These are phyloP conservation scores for Podarcis raffonei DNA, from an alignment of 2,113 vertebrate species.

Conservation along the genomic window DNA sequence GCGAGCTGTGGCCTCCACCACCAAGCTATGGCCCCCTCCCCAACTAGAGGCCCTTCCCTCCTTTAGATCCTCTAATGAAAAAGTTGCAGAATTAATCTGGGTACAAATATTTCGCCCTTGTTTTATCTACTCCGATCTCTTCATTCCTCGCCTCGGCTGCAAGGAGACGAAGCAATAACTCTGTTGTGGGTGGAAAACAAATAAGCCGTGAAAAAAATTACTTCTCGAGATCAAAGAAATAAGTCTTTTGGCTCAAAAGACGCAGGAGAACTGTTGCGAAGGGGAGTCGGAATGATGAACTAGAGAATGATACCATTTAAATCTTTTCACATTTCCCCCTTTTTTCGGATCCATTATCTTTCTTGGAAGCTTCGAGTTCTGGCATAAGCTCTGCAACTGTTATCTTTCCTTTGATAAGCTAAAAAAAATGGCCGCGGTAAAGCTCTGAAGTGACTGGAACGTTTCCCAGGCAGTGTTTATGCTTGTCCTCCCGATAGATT, in stretches of 20 bases:
- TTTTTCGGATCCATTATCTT: slow-evolving; percentile 53
- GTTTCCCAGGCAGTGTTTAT: slow-evolving; percentile 67
- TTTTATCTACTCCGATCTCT: slow-evolving; percentile 15
- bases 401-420: slow-evolving; percentile 14
- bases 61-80: background rate
- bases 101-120: background rate
- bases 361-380: slow-evolving; percentile 52
- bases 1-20: background rate
- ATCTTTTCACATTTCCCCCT: slow-evolving; percentile 12
- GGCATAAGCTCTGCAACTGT: slow-evolving; percentile 30
- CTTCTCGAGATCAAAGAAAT: slow-evolving; percentile 44
- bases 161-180: slow-evolving; percentile 27
- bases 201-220: slow-evolving; percentile 40
- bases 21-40: background rate
- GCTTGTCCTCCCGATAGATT: slow-evolving; percentile 57
- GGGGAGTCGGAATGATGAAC: slow-evolving; percentile 4
- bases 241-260: slow-evolving; percentile 17
- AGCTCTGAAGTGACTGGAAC: slow-evolving; percentile 61
- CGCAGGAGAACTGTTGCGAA: slow-evolving; percentile 31
- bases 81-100: background rate
- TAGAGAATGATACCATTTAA: slow-evolving; percentile 29
- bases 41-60: background rate
- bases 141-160: slow-evolving; percentile 32
- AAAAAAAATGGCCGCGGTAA: slow-evolving; percentile 40
- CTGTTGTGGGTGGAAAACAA: slow-evolving; percentile 31